These are phyloP conservation scores for Tridacna gigas DNA, from an alignment of 2,888 invertebrate species.

Conservation along the genomic window DNA sequence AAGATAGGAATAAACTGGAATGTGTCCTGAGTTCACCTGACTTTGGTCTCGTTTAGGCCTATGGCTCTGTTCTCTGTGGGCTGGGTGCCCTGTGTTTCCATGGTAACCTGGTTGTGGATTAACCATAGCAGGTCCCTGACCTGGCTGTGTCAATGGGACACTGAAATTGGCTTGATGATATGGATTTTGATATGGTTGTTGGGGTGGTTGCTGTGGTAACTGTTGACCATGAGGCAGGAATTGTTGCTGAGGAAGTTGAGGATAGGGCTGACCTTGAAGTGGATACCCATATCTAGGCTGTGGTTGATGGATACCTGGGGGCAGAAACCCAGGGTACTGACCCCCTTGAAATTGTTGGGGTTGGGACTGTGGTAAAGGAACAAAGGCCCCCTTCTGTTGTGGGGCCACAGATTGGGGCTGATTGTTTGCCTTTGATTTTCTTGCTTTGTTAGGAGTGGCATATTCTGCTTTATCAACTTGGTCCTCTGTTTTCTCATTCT, in stretches of 20 bases:
- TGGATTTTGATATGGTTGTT: slow-evolving; percentile 33
- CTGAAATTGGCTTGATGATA: slow-evolving; percentile 65
- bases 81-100: slow-evolving; percentile 21
- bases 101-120: slow-evolving; percentile 24
- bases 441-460: slow-evolving; percentile 56
- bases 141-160: slow-evolving; percentile 58
- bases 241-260: slow-evolving; percentile 38
- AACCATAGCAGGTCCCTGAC: slow-evolving; percentile 14
- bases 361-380: slow-evolving; percentile 28
- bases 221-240: slow-evolving; percentile 28
- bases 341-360: slow-evolving; percentile 48
- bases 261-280: slow-evolving; percentile 39
- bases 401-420: neutral
- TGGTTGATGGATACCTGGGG: slow-evolving; percentile 65
- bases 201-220: slow-evolving; percentile 19
- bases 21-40: slow-evolving; percentile 32
- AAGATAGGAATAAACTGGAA: slow-evolving; percentile 77
- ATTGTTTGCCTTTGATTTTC: slow-evolving; percentile 23
- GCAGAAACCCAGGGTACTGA: slow-evolving; percentile 50
- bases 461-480: slow-evolving; percentile 59
- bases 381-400: slow-evolving; percentile 22
- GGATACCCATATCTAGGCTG: slow-evolving; percentile 72
- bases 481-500: slow-evolving; percentile 44
- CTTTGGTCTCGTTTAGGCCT: slow-evolving; percentile 25
- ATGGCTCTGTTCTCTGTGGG: slow-evolving; percentile 29